Conservation (phyloP, 2,888 invertebrate genomes). For the Antheraea assamensis region DNA sequence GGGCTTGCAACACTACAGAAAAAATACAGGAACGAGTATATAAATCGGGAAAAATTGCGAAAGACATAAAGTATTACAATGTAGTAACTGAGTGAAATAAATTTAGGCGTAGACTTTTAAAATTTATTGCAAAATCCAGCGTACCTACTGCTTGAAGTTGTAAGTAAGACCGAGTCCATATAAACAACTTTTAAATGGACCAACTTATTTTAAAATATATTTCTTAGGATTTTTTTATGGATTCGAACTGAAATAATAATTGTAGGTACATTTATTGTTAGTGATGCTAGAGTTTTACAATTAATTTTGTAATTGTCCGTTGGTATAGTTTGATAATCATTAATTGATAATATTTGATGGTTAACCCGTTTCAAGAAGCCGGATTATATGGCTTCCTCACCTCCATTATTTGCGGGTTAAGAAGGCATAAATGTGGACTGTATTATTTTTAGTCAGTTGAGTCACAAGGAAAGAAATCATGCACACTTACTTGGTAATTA, state of each 20-base stretch:
- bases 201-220: conserved; percentile 43
- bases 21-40: not conserved
- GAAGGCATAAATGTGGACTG: too few species aligned
- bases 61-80: not conserved
- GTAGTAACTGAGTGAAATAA: not conserved
- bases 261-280: not conserved
- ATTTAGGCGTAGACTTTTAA: not conserved
- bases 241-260: conserved; percentile 34
- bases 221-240: conserved; percentile 43
- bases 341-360: not conserved
- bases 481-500: too few species aligned
- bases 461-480: too few species aligned
- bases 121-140: not conserved
- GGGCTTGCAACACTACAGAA: not conserved
- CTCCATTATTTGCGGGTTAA: too few species aligned
- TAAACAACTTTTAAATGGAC: conserved; percentile 49
- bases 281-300: not conserved
- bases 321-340: not conserved
- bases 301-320: not conserved
- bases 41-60: not conserved
- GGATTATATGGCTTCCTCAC: too few species aligned
- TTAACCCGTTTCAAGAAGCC: too few species aligned
- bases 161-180: conserved; percentile 31
- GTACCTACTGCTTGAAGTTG: not conserved
- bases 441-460: too few species aligned